A percentile compares a stretch with the other conserved stretches of the same genome.
These are phyloP conservation scores for Remorina albescens DNA, from an alignment of 2,797 vertebrate species.

Conservation along the genomic window DNA sequence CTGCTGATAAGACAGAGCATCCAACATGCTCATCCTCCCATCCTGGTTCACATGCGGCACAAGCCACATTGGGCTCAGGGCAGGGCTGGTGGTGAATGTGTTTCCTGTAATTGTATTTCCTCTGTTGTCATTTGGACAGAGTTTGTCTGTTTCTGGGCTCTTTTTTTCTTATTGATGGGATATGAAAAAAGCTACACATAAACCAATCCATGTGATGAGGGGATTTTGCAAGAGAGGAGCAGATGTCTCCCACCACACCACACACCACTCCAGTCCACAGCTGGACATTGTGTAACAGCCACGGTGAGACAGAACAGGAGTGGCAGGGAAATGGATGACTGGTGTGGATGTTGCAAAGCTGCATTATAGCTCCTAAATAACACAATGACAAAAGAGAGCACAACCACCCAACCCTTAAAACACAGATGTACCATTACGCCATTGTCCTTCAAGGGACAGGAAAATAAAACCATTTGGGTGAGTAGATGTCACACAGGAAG, in stretches of 20 bases:
- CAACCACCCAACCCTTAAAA: constrained; percentile 43
- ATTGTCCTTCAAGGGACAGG: constrained; percentile 44
- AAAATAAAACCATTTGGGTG: constrained; percentile 52
- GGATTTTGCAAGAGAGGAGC: constrained; percentile 79
- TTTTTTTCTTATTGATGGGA: constrained; percentile 67
- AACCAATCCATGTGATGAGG: constrained; percentile 86
- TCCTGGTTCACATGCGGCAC: constrained; percentile 70
- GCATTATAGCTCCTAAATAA: constrained; percentile 69
- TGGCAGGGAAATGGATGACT: constrained; percentile 62
- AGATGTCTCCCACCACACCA: constrained; percentile 77
- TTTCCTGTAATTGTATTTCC: constrained; percentile 85
- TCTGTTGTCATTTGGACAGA: constrained; percentile 83
- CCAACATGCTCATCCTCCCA: constrained; percentile 45
- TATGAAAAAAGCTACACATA: constrained; percentile 78
- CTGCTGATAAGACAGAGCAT: constrained; percentile 30
- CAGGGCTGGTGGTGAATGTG: constrained; percentile 72
- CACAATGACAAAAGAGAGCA: constrained; percentile 59
- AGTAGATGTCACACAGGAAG: constrained; percentile 51
- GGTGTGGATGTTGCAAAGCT: constrained; percentile 59
- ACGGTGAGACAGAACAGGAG: constrained; percentile 52
- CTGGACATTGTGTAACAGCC: constrained; percentile 80
- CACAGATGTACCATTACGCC: constrained; percentile 61
- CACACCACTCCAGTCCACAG: constrained; percentile 65
- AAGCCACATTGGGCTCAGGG: constrained; percentile 69
- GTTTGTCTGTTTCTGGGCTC: constrained; percentile 74